phyloP scores from a whole-genome alignment of 2,797 vertebrate species.

The Ibycter americanus region DNA sequence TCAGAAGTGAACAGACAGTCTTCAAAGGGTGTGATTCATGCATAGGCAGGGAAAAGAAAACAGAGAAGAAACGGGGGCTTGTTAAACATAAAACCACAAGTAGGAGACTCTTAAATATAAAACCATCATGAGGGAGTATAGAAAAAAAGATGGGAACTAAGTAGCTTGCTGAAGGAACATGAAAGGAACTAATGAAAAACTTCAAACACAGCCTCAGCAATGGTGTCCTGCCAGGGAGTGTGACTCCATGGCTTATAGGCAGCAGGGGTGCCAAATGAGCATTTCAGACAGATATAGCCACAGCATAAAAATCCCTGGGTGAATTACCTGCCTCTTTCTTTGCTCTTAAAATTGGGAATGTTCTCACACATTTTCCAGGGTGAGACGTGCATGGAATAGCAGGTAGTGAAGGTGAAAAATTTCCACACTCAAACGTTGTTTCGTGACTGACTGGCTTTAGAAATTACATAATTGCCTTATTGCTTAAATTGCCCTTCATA shows the following conservation, averaged over 20 bases:
- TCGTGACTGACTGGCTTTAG: neutral
- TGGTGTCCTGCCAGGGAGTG: neutral
- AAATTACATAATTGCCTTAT: neutral
- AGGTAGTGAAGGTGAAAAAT: neutral
- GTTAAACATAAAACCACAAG: neutral
- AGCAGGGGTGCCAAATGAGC: neutral
- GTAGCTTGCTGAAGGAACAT: neutral
- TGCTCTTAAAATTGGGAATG: neutral
- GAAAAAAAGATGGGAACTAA: neutral
- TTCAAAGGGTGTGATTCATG: neutral
- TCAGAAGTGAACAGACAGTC: neutral
- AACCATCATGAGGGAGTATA: neutral
- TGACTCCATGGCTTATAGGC: neutral
- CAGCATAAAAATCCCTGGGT: neutral
- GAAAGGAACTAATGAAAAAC: neutral
- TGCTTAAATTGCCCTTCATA: neutral
- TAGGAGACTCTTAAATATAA: neutral
- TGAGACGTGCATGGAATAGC: neutral
- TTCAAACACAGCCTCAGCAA: neutral
- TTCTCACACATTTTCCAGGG: neutral
- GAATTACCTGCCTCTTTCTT: neutral
- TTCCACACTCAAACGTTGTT: neutral
- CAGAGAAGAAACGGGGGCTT: neutral
- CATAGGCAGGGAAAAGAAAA: neutral
- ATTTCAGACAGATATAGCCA: neutral